Conservation (phyloP, 2,888 invertebrate species). For the Steinernema carpocapsae region DNA sequence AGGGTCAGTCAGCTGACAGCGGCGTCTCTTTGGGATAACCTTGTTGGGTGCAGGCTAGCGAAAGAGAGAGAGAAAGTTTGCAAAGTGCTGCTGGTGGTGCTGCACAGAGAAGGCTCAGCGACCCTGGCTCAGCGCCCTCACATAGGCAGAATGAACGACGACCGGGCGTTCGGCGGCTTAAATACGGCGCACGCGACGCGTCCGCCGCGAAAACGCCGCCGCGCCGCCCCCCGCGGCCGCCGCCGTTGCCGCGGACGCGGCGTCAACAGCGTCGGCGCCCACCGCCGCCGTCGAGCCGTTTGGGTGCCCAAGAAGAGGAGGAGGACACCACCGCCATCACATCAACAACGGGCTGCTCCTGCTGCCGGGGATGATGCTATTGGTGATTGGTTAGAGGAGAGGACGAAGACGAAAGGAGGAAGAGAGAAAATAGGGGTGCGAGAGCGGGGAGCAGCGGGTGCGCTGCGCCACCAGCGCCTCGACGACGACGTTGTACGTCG, state of each 20-base stretch:
- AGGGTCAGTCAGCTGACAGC: not conserved
- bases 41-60: not conserved
- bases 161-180: constrained; percentile 28
- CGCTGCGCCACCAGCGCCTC: too few species aligned
- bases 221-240: constrained; percentile 24
- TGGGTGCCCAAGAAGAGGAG: not conserved
- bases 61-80: not conserved
- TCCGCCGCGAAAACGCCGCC: not conserved
- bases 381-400: not conserved
- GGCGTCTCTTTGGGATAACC: not conserved
- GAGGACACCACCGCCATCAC: not conserved
- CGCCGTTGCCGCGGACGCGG: not conserved
- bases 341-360: not conserved
- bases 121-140: constrained; percentile 30
- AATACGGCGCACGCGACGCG: constrained; percentile 27
- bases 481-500: too few species aligned
- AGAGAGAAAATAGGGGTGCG: too few species aligned
- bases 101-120: constrained; percentile 5
- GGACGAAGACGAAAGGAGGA: not conserved
- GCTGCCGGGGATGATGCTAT: not conserved
- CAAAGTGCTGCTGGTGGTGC: too few species aligned
- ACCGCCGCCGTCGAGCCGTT: not conserved
- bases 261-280: not conserved
- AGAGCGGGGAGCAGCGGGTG: too few species aligned
- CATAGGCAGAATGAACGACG: constrained; percentile 35